Evolutionary conservation across 2,113 vertebrate genomes (phyloP).

Genomic region (Gopherus flavomarginatus): DNA sequence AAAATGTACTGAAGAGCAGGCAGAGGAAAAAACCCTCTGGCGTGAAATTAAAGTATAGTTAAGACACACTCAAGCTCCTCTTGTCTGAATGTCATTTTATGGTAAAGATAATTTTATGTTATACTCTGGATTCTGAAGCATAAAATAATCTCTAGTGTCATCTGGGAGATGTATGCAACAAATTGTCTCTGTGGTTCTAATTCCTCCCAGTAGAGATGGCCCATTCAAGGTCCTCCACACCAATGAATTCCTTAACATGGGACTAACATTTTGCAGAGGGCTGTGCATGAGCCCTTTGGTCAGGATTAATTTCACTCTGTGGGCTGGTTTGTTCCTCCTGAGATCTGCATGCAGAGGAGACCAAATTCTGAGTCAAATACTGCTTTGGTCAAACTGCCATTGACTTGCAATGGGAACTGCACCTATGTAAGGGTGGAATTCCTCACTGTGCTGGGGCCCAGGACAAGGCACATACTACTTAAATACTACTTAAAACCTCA

Average conservation of each 20-base stretch:
- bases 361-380: not conserved
- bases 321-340: not conserved
- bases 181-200: not conserved
- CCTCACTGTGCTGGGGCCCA: not conserved
- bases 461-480: not conserved
- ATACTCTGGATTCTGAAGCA: not conserved
- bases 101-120: not conserved
- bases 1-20: not conserved
- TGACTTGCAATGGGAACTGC: not conserved
- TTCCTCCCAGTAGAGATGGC: not conserved
- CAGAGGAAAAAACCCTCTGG: not conserved
- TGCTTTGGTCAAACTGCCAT: not conserved
- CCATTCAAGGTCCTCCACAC: not conserved
- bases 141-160: not conserved
- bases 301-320: not conserved
- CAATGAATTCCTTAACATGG: not conserved
- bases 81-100: not conserved
- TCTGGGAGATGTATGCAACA: rapidly evolving
- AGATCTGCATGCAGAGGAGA: not conserved
- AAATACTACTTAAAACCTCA: not conserved
- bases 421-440: not conserved
- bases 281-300: too few species aligned
- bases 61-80: not conserved
- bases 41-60: not conserved
- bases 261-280: not conserved